Percentiles rank a stretch among this genome's conserved stretches.
Evolutionary conservation across 2,113 vertebrate genomes (phyloP).

Genomic region (Brienomyrus longianalis): DNA sequence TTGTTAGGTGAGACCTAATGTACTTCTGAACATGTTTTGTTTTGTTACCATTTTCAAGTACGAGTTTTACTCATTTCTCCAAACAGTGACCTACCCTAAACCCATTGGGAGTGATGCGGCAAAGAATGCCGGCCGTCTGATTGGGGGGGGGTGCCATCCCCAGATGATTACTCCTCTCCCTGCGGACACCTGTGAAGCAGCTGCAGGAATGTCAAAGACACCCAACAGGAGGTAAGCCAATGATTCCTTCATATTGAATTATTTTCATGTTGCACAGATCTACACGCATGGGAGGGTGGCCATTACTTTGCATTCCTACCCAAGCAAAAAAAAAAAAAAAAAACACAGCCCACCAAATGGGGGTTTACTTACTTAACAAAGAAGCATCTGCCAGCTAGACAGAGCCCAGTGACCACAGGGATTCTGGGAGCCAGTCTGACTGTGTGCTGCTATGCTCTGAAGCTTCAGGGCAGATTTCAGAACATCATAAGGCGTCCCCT

Average conservation of each 20-base stretch:
- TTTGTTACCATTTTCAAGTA: not conserved
- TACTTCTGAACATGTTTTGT: not conserved
- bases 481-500: constrained; percentile 40
- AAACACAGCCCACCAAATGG: constrained; percentile 5
- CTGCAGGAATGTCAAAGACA: not conserved
- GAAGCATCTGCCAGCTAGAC: constrained; percentile 42
- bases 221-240: not conserved
- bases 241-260: not conserved
- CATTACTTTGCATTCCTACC: not conserved
- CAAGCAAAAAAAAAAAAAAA: constrained; percentile 32
- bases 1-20: not conserved
- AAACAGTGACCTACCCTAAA: not conserved
- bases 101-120: not conserved
- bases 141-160: not conserved
- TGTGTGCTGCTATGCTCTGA: constrained; percentile 42
- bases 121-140: constrained; percentile 2
- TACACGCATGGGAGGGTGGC: too few species aligned
- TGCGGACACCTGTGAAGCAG: not conserved
- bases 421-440: constrained; percentile 45
- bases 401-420: constrained; percentile 38
- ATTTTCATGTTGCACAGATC: not conserved
- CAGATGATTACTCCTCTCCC: not conserved
- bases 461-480: not conserved
- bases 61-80: constrained; percentile 2
- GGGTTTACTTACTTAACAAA: constrained; percentile 47